A percentile compares a stretch with the other conserved stretches of the same genome.
Conservation (phyloP, 2,797 vertebrate species). For the Alosa sapidissima region DNA sequence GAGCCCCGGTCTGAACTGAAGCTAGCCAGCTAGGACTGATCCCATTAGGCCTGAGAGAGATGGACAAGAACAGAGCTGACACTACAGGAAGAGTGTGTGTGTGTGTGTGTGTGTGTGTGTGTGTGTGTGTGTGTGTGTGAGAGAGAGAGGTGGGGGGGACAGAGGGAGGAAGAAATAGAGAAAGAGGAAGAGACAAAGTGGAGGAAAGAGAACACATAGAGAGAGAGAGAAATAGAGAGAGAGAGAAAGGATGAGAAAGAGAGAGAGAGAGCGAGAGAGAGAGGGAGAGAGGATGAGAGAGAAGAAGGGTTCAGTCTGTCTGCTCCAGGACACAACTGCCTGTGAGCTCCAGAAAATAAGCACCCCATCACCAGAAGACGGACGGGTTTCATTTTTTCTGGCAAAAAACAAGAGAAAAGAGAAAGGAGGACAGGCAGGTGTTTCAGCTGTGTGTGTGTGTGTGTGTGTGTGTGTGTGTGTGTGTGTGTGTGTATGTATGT, state of each 20-base stretch:
- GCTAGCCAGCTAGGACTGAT: not conserved
- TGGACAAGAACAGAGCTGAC: not conserved
- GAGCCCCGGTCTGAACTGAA: not conserved
- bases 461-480: not conserved
- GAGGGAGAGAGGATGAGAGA: no score
- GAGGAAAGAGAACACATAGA: not conserved
- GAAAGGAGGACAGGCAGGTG: not conserved
- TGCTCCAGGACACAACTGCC: not conserved
- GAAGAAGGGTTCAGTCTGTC: not conserved
- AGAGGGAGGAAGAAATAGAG: not conserved
- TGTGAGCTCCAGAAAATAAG: slow-evolving; percentile 1
- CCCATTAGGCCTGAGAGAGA: not conserved
- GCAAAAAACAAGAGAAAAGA: not conserved
- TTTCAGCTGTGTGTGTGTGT: not conserved
- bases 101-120: no score
- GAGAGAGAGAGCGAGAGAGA: not conserved
- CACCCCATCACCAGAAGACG: not conserved
- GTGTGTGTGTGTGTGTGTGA: not conserved
- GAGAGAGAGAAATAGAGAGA: slow-evolving; percentile 18
- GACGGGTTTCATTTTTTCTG: not conserved
- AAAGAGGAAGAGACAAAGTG: slow-evolving; percentile 17
- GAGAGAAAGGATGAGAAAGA: not conserved
- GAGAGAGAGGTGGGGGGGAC: not conserved
- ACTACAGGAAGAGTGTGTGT: no score
- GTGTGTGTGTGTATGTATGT: not conserved